Conservation (phyloP, 2,113 vertebrate species). For the Malurus elegans region DNA sequence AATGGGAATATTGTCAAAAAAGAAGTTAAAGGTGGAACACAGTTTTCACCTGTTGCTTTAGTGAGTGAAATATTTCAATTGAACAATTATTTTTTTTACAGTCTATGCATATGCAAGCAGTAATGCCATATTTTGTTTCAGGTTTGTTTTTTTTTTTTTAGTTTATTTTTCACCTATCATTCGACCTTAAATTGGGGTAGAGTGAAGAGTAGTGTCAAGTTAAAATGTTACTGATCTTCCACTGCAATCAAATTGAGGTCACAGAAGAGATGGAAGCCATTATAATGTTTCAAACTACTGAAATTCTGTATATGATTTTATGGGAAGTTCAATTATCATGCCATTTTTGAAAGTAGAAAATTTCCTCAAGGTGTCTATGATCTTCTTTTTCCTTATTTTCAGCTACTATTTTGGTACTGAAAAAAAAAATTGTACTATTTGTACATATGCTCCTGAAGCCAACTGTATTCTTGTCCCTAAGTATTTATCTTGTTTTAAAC, state of each 20-base stretch:
- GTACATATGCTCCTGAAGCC: background rate
- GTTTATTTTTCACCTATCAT: background rate
- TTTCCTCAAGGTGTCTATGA: background rate
- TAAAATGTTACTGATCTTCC: background rate
- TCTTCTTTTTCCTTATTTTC: background rate
- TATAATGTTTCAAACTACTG: background rate
- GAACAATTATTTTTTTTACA: background rate
- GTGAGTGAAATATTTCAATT: background rate
- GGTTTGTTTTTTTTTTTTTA: background rate
- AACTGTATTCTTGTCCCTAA: background rate
- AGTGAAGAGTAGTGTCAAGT: background rate
- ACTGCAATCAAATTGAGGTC: background rate
- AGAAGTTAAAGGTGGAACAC: background rate
- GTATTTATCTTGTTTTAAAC: background rate
- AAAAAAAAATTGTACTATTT: background rate
- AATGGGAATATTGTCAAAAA: background rate
- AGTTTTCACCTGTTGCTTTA: background rate
- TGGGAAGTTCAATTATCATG: background rate
- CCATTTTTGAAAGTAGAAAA: background rate
- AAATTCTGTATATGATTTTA: background rate
- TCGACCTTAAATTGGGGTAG: rapidly evolving
- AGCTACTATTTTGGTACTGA: background rate
- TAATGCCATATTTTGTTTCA: background rate
- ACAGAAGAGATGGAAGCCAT: background rate
- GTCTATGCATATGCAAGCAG: background rate